Percentiles rank a stretch among this genome's conserved stretches.
Evolutionary conservation across 2,888 invertebrate genomes (phyloP).

Genomic region (Apodemia arnacis): DNA sequence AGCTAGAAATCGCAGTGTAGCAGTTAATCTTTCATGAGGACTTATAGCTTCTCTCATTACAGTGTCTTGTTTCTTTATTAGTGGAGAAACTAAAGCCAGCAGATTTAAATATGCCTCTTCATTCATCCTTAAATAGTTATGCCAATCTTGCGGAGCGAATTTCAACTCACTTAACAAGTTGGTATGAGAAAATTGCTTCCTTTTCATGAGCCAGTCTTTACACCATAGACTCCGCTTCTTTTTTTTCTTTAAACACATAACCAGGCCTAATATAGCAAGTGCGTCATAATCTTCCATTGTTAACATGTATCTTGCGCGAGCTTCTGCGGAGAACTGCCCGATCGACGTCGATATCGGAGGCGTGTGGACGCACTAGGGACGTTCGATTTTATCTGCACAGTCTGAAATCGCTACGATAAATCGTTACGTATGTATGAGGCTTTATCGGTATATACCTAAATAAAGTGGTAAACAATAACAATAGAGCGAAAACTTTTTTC

Average conservation of each 20-base stretch:
- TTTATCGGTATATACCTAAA: too few species aligned
- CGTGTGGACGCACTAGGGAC: constrained; percentile 63
- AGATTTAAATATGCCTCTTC: neutral
- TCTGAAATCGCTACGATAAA: constrained; percentile 54
- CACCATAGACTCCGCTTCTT: constrained; percentile 27
- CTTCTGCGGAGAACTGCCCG: constrained; percentile 29
- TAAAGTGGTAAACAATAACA: too few species aligned
- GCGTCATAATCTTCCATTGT: constrained; percentile 33
- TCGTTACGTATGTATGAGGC: constrained; percentile 14
- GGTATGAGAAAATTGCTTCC: constrained; percentile 34
- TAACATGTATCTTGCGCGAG: constrained; percentile 30
- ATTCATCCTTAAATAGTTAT: neutral
- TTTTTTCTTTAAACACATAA: constrained; percentile 21
- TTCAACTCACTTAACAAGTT: constrained; percentile 30
- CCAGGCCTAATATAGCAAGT: constrained; percentile 32
- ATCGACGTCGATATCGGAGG: constrained; percentile 64
- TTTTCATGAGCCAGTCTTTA: constrained; percentile 36
- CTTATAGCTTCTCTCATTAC: constrained; percentile 82
- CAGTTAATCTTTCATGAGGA: constrained; percentile 40
- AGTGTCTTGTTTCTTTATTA: constrained; percentile 71
- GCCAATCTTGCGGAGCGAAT: constrained; percentile 5
- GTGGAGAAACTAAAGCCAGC: neutral
- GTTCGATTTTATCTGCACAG: constrained; percentile 61
- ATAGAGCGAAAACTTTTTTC: too few species aligned
- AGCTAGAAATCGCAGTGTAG: constrained; percentile 52